These are phyloP conservation scores for Pteropus rufus DNA, from an alignment of 2,797 vertebrate species.

Conservation along the genomic window DNA sequence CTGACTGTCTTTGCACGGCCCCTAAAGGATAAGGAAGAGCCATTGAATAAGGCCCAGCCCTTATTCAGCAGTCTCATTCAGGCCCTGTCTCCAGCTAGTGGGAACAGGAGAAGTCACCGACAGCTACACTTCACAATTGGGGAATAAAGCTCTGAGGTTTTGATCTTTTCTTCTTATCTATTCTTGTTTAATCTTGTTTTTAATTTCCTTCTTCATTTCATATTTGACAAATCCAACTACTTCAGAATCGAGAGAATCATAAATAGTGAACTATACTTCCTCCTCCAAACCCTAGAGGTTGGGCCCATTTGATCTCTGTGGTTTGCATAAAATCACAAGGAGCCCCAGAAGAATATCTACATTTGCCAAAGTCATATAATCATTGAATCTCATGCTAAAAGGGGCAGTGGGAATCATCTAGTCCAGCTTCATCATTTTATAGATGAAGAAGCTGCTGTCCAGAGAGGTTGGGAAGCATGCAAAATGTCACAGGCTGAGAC, in stretches of 20 bases:
- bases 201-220: slow-evolving; percentile 39
- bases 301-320: slow-evolving; percentile 1
- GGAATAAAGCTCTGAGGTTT: neutral
- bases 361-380: neutral
- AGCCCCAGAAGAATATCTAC: neutral
- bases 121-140: slow-evolving; percentile 16
- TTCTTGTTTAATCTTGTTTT: slow-evolving; percentile 56
- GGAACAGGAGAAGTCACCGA: neutral
- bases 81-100: neutral
- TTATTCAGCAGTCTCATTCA: neutral
- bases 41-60: neutral
- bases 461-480: neutral
- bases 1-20: neutral
- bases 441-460: neutral
- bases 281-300: slow-evolving; percentile 6
- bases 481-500: slow-evolving; percentile 4
- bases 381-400: neutral
- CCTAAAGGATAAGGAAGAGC: neutral
- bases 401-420: neutral
- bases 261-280: slow-evolving; percentile 17
- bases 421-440: neutral
- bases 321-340: slow-evolving; percentile 32
- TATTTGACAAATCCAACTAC: slow-evolving; percentile 43
- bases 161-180: slow-evolving; percentile 48
- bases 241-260: neutral